phyloP scores from a whole-genome alignment of 2,888 invertebrate species.

The Dynastes hyllus region DNA sequence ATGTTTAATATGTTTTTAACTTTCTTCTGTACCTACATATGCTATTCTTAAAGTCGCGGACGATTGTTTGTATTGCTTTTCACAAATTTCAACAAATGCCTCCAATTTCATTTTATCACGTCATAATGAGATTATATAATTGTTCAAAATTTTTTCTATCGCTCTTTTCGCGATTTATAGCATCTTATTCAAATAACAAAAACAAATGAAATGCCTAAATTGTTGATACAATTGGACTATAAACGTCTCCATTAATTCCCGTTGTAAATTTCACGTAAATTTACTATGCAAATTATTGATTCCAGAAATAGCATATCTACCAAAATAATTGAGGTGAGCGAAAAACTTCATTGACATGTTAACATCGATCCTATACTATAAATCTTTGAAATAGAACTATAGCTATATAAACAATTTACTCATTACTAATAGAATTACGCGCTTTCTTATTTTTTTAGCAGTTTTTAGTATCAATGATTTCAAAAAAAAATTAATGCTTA shows the following conservation, averaged over 20 bases:
- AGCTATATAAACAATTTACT: slow-evolving; percentile 20
- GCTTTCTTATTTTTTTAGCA: not conserved
- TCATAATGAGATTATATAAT: not conserved
- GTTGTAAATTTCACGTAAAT: slow-evolving; percentile 30
- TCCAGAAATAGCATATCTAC: slow-evolving; percentile 12
- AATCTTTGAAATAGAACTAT: slow-evolving; percentile 23
- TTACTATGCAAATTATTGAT: slow-evolving; percentile 30
- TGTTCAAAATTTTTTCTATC: not conserved
- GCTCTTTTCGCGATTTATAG: not conserved
- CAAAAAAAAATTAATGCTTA: not conserved
- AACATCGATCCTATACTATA: slow-evolving; percentile 21
- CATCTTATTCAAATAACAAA: slow-evolving; percentile 6
- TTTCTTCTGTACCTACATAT: no score
- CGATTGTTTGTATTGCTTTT: no score
- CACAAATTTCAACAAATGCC: no score
- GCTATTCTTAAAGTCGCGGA: no score
- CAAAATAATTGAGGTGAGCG: slow-evolving; percentile 23
- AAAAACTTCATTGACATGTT: slow-evolving; percentile 28
- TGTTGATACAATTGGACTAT: slow-evolving; percentile 33
- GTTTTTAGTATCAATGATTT: not conserved
- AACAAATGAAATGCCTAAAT: slow-evolving; percentile 14
- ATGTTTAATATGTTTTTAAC: no score
- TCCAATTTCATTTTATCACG: no score
- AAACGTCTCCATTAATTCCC: slow-evolving; percentile 18
- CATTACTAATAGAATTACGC: not conserved